Evolutionary conservation across 2,797 vertebrate species (phyloP).

Genomic region (Nyctibius grandis): DNA sequence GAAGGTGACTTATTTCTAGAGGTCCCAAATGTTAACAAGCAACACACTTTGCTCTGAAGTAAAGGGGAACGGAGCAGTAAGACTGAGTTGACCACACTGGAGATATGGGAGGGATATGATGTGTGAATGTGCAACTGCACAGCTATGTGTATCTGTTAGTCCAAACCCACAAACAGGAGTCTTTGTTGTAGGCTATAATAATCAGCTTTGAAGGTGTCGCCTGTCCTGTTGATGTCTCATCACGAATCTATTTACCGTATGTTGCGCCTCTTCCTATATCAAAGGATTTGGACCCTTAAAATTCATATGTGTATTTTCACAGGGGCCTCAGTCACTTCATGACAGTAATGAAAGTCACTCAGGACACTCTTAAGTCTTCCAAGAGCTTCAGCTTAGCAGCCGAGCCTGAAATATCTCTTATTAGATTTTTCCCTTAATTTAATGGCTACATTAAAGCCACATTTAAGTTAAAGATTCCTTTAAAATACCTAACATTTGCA

Average conservation of each 20-base stretch:
- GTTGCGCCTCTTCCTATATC: background rate
- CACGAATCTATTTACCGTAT: background rate
- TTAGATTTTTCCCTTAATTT: background rate
- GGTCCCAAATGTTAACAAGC: background rate
- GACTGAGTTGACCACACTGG: accelerated
- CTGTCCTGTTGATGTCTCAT: accelerated
- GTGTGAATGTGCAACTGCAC: background rate
- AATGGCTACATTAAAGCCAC: background rate
- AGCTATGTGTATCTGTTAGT: background rate
- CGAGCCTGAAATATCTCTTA: background rate
- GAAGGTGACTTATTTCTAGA: background rate
- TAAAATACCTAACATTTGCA: slow-evolving; percentile 9
- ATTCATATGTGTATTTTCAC: background rate
- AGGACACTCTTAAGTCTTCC: background rate
- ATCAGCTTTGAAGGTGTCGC: background rate
- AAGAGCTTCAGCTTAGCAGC: background rate
- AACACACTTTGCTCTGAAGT: background rate
- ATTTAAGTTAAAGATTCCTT: slow-evolving; percentile 26
- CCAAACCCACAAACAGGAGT: background rate
- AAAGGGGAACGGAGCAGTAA: background rate
- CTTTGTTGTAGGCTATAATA: background rate
- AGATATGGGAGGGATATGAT: background rate
- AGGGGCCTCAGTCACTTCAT: background rate
- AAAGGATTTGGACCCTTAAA: background rate
- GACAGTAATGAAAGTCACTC: background rate